Evolutionary conservation across 2,888 invertebrate genomes (phyloP), one percentile per base, ranked within the genome.

Genomic region (Luffia ferchaultella): DNA sequence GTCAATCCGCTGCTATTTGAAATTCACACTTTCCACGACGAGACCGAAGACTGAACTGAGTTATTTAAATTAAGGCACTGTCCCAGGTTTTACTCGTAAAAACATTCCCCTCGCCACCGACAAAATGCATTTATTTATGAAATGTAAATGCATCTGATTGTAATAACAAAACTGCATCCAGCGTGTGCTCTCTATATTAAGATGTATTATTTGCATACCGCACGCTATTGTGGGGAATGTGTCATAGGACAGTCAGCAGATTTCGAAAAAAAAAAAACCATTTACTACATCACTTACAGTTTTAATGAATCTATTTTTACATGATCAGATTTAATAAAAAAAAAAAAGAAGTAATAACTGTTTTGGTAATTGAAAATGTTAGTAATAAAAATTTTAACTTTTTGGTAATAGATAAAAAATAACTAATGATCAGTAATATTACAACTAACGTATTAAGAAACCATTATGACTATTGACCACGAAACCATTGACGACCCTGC

Each of bases 71-170:
- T 63, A 70, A 73, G 61, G 60, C 65, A 67, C n/a, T n/a, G 70
- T 67, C 70, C 64, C 63, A 64, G 60, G 66, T 49, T 64, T 67
- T 64, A 61, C 61, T 44, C 57, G 66, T 67, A 69, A 68, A 68
- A 70, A 70, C 71, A 65, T 64, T 62, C 65, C 62, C 50, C 16
- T 42, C 50, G 46, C 46, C 49, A 65, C 61, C 68, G 72, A 58
- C 62, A 60, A 60, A 62, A 71, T 84, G 78, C 80, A 83, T 84
- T 83, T 83, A 84, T 83, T 83, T 83, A 83, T 83, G 83, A 85
- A 83, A 85, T 85, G 85, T 80, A 84, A 85, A 85, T 85, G 66
- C 70, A 70, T 73, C 74, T 79, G 82, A 80, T 84, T 85, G 83
- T 83, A 85, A 84, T 83, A 84, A 82, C 83, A 82, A 85, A 84